Evolutionary conservation across 2,797 vertebrate genomes (phyloP), one percentile per base, ranked within the genome.

Genomic region (Toxotes lorentzi): DNA sequence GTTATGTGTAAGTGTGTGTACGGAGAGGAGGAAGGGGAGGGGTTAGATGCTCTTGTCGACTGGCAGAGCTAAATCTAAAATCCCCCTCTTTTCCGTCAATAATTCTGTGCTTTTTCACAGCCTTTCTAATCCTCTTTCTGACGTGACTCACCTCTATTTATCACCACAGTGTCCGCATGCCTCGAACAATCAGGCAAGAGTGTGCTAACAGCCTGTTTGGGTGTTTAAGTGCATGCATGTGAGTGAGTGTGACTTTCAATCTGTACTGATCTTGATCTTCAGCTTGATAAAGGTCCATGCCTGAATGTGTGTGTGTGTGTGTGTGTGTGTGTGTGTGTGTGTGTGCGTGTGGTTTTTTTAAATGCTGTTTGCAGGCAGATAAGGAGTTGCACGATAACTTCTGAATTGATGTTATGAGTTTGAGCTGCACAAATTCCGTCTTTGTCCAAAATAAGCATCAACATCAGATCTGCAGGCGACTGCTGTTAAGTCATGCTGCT

Each of bases 91-190:
- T 87, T 81, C 83, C 48, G 85, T 92, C 90, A 93, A 89, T 92
- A 94, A 92, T 89, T 91, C 87, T 90, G 73, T 54, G 87, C 83
- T 83, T 92, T 91, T 93, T 91, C 85, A 91, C 81, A 84, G 88
- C 80, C 82, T 68, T 67, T 72, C 61, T 92, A 92, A 93, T 93
- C 93, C 89, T 89, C 84, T 91, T 89, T 89, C 71, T 87, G 85
- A 90, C 27, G 62, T 71, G 79, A 78, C 72, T 88, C 82, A 88
- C 87, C 82, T 90, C 89, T 86, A 17, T 88, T 82, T 85, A 80
- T 84, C 81, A 70, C 78, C 79, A 35, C 43, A 59, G 48, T 63
- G 61, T 64, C 63, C 50, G 14, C 84, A 14, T 48, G 75, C 70
- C 45, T 82, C 73, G 70, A 73, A 86, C 86, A 84, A 85, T 86